Conservation (phyloP, 1,140 invertebrate genomes). For the Magallana gigas region DNA sequence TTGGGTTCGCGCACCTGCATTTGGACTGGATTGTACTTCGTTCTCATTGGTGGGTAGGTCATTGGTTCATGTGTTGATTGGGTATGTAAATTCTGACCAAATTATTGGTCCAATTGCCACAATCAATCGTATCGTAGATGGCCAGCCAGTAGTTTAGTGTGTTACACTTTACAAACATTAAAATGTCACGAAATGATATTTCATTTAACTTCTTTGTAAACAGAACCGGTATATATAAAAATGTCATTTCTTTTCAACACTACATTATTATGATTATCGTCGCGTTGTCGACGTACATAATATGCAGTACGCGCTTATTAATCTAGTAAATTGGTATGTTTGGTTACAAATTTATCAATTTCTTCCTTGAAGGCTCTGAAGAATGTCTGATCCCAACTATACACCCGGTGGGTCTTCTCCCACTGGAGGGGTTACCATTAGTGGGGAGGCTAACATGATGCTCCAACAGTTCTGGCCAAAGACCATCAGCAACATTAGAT, state of each 20-base stretch:
- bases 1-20: conserved; percentile 47
- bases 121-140: conserved; percentile 24
- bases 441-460: conserved; percentile 70
- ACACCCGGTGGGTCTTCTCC: conserved; percentile 46
- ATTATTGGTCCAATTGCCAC: conserved; percentile 72
- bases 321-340: background rate
- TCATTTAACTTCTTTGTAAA: background rate
- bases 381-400: conserved; percentile 44
- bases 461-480: conserved; percentile 73
- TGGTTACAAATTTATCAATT: background rate
- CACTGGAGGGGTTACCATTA: conserved; percentile 46
- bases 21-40: conserved; percentile 62
- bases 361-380: conserved; percentile 5
- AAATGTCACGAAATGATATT: conserved; percentile 14
- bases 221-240: background rate
- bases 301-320: background rate
- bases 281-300: background rate
- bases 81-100: conserved; percentile 72
- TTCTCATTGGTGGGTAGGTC: conserved; percentile 75
- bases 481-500: conserved; percentile 67
- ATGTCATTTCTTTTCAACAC: background rate
- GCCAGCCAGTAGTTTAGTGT: conserved; percentile 32
- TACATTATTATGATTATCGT: background rate
- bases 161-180: conserved; percentile 19
- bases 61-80: conserved; percentile 68